A percentile compares a stretch with the other conserved stretches of the same genome.
These are phyloP conservation scores for Leptodactylus fuscus DNA, from an alignment of 2,113 vertebrate species.

Conservation along the genomic window DNA sequence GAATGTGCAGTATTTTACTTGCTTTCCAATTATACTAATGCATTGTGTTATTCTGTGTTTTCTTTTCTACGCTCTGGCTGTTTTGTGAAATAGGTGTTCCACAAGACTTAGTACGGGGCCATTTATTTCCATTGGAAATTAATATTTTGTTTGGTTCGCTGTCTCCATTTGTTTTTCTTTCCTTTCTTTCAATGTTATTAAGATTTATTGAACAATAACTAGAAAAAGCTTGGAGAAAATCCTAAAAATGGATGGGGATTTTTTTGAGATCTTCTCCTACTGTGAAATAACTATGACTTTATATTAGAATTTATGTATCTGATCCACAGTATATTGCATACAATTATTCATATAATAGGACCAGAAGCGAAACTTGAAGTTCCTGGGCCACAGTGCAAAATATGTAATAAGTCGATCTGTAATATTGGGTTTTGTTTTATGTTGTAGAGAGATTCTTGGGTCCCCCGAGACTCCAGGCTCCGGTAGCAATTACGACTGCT, in stretches of 20 bases:
- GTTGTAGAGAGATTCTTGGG: too few relatives aligned
- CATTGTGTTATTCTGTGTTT: slow-evolving; percentile 54
- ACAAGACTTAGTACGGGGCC: slow-evolving; percentile 47
- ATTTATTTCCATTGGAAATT: slow-evolving; percentile 56
- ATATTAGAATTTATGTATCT: not conserved
- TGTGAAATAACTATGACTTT: not conserved
- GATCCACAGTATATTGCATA: not conserved
- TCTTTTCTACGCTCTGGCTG: slow-evolving; percentile 42
- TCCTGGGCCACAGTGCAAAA: too few relatives aligned
- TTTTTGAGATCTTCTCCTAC: not conserved
- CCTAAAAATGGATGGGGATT: not conserved
- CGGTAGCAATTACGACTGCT: too few relatives aligned
- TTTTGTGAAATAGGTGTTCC: slow-evolving; percentile 56
- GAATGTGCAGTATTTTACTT: slow-evolving; percentile 24
- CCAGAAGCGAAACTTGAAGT: too few relatives aligned
- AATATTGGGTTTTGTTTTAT: too few relatives aligned
- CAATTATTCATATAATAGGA: not conserved
- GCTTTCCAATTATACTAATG: slow-evolving; percentile 57
- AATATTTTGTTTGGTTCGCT: slow-evolving; percentile 55
- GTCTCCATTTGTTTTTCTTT: slow-evolving; percentile 54
- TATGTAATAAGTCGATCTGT: too few relatives aligned
- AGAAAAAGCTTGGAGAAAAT: slow-evolving; percentile 12
- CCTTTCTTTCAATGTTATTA: slow-evolving; percentile 39
- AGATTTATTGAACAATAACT: slow-evolving; percentile 48
- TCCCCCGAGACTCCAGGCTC: too few relatives aligned